These are phyloP conservation scores for Acinonyx jubatus DNA, from an alignment of 2,113 vertebrate genomes.

Conservation along the genomic window DNA sequence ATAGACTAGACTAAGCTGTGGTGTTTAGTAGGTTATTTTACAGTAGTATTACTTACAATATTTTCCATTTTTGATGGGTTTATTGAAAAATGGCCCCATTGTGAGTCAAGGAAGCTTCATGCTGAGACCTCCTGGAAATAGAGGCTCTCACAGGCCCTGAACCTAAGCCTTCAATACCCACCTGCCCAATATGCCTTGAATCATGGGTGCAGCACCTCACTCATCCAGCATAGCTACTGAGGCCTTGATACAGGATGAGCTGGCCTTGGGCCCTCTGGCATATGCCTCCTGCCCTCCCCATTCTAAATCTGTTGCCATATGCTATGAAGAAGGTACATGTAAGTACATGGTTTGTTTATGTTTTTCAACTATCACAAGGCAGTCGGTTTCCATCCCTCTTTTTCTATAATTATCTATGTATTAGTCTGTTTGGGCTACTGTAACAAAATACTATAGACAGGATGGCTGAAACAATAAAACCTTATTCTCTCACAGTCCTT, in stretches of 20 bases:
- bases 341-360: not conserved
- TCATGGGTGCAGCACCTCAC: not conserved
- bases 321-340: not conserved
- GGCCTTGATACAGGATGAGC: not conserved
- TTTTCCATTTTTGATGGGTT: not conserved
- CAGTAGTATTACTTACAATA: not conserved
- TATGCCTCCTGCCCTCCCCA: not conserved
- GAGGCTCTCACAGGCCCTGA: not conserved
- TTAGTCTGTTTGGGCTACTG: not conserved
- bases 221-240: not conserved
- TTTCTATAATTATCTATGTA: not conserved
- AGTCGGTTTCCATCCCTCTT: not conserved
- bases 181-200: not conserved
- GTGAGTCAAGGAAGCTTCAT: not conserved
- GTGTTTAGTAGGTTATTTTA: not conserved
- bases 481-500: not conserved
- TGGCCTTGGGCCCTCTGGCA: not conserved
- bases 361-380: not conserved
- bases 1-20: not conserved
- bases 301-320: not conserved
- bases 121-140: not conserved
- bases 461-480: not conserved
- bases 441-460: not conserved
- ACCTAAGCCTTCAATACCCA: not conserved
- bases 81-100: not conserved